Evolutionary conservation across 2,888 invertebrate species (phyloP), one percentile per base, ranked within the genome.

Genomic region (Belgica antarctica): DNA sequence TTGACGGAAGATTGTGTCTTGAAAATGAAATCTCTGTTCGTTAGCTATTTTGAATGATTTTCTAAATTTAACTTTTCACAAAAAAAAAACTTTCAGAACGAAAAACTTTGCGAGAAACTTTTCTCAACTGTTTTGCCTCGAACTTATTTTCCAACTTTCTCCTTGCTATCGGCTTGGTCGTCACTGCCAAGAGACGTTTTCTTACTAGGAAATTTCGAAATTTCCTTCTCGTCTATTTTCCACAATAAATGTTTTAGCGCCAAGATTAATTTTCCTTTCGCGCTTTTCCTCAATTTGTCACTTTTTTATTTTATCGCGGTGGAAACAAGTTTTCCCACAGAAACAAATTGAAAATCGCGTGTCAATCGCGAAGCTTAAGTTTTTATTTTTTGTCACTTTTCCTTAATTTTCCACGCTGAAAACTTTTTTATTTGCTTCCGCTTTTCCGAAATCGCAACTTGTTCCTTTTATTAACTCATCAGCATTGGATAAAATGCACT

Each of bases 21-120:
- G 68, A 68, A 68, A 68, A 68, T 68, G 68, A 68, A 68, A 68
- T 68, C 68, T 68, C 68, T 68, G 68, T 68, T 68, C 68, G 68
- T 68, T 68, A 52, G 68, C 68, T 68, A 68, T 68, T 68, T 68
- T 68, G 68, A 66, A 68, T 66, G 68, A 57, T 57, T 68, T 63
- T 68, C 68, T 68, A 68, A 68, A 31, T 31, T 57, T 68, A 68
- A 68, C 68, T 68, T 57, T 31, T 47, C 47, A 47, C 65, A 47
- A 66, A 34, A 66, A 66, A 68, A 68, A 68, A 28, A 52, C 22
- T 12, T n/a, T 10, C 5, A 31, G 10, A n/a, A 66, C 27, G 52
- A 66, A 31, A 66, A 41, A 17, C 27, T 66, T 47, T 24, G n/a
- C n/a, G n/a, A n/a, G n/a, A n/a, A n/a, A n/a, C n/a, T n/a, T n/a